Base-by-base conservation (phyloP, 35 echinoderm and acorn worm species). In the Ptychodera flava region DNA sequence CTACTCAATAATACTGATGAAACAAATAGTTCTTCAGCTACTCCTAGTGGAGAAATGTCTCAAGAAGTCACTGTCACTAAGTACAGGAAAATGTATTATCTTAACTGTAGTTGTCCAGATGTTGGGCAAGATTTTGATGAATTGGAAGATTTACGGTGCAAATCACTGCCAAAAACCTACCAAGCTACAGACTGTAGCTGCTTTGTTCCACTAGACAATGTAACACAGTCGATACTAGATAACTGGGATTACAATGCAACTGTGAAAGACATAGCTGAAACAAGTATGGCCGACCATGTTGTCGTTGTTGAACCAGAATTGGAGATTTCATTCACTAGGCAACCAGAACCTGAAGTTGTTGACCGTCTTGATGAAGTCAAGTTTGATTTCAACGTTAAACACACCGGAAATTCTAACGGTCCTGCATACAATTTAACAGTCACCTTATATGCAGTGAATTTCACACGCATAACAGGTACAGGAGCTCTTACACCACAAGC, bases 221-320 rank as follows among this genome's bases (percentile, higher is more conserved):
- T 87, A 36, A 94, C 93, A 15, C 93, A 94, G 33, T 91, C 64
- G 29, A 94, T 88, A 29, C 75, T 94, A 36, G 93, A 94, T 37
- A 84, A 94, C 38, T 94, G 88, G 88, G 89, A 94, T 35, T 52
- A 94, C 45, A 94, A 94, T 85, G 80, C 82, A 28, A 94, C 89
- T 30, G 85, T 88, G 1, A 91, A 90, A 28, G 93, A 94, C 82
- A 85, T 90, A 77, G 86, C 90, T 76, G 79, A 88, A 10, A 88
- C 89, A 12, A 32, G 28, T 6, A 28, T 85, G 0, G 80, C 33
- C 16, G 89, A 91, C 34, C 79, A 84, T 31, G 85, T 90, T 31
- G 78, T 91, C 31, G 77, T 94, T 6, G 32, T 91, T 45, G 93
- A 94, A 83, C 89, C 93, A 0, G 82, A 90, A 80, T 77, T 94